phyloP scores from a whole-genome alignment of 2,113 vertebrate species.

The Cheirogaleus medius region DNA sequence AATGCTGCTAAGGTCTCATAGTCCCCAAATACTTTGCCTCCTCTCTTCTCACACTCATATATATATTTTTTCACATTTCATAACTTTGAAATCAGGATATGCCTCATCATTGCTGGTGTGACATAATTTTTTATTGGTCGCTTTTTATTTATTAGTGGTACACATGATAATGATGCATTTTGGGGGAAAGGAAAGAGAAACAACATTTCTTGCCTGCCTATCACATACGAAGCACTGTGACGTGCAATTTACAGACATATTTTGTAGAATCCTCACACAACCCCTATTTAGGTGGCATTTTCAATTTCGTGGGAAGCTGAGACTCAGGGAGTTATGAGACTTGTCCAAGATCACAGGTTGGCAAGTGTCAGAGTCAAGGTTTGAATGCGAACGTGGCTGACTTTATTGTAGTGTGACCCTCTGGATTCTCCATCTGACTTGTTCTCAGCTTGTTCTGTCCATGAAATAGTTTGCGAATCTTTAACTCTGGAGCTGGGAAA shows the following conservation, averaged over 20 bases:
- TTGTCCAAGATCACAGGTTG: neutral
- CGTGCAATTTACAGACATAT: neutral
- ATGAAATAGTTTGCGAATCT: neutral
- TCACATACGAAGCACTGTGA: neutral
- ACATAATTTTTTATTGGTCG: neutral
- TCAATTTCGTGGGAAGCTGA: neutral
- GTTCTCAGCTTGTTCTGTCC: neutral
- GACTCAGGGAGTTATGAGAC: neutral
- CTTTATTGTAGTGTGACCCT: neutral
- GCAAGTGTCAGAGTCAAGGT: neutral
- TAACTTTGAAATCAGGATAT: neutral
- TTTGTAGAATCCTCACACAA: neutral
- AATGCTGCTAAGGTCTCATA: neutral
- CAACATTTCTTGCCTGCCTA: neutral
- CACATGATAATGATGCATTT: neutral
- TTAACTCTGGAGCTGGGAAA: neutral
- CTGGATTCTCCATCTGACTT: neutral
- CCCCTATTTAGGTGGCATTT: neutral
- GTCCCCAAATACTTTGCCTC: neutral
- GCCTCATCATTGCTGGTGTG: neutral
- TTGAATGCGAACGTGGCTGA: neutral
- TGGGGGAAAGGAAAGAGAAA: neutral
- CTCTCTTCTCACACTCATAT: neutral
- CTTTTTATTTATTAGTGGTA: slow-evolving; percentile 20
- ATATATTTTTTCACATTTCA: neutral